A percentile compares a stretch with the other conserved stretches of the same genome.
These are phyloP conservation scores for Oreocharis arfaki DNA, from an alignment of 2,113 vertebrate genomes.

Conservation along the genomic window DNA sequence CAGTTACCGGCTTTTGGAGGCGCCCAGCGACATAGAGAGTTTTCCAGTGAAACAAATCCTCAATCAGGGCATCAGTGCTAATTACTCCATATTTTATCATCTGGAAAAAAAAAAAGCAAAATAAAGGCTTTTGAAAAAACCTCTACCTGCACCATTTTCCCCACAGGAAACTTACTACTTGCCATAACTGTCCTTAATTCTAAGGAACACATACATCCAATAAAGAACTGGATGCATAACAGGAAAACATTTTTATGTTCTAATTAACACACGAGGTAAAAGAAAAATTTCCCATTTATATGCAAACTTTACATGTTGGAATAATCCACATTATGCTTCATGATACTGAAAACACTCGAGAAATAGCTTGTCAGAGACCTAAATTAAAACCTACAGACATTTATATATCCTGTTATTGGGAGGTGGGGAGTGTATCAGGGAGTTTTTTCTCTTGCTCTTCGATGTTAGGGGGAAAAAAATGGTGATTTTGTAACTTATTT, in stretches of 20 bases:
- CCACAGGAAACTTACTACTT: not conserved
- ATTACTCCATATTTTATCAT: constrained; percentile 95
- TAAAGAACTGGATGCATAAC: not conserved
- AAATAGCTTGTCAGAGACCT: not conserved
- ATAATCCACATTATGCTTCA: not conserved
- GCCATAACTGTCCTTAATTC: not conserved
- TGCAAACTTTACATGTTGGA: not conserved
- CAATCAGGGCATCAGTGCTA: constrained; percentile 83
- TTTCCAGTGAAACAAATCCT: constrained; percentile 92
- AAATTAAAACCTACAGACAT: not conserved
- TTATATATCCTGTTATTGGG: not conserved
- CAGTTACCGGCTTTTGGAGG: constrained; percentile 91
- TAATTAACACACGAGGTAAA: not conserved
- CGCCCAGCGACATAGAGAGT: constrained; percentile 90
- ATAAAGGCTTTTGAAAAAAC: not conserved
- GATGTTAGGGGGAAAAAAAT: not conserved
- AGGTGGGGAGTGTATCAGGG: not conserved
- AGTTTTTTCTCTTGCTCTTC: not conserved
- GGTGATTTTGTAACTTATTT: not conserved
- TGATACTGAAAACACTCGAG: not conserved
- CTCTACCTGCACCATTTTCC: not conserved
- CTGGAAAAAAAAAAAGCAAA: constrained; percentile 65
- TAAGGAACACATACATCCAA: not conserved
- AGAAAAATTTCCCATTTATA: not conserved
- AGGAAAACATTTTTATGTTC: not conserved